Evolutionary conservation across 2,113 vertebrate species (phyloP).

Genomic region (Xiphophorus couchianus): DNA sequence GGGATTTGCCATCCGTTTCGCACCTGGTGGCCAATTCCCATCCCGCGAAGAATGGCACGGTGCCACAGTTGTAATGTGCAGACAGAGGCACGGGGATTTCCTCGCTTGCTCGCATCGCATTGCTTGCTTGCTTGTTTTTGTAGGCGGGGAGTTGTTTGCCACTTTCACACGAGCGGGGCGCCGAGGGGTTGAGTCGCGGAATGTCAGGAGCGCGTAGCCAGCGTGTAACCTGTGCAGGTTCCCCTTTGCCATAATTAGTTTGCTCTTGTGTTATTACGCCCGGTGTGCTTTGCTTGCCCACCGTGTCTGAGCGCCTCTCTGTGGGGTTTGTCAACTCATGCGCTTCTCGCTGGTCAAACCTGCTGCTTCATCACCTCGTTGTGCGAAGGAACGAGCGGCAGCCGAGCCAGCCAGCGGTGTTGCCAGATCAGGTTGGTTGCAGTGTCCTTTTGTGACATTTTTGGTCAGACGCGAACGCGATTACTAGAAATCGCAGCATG

Average conservation of each 20-base stretch:
- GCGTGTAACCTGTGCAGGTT: slow-evolving; percentile 40
- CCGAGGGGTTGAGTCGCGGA: slow-evolving; percentile 59
- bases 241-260: slow-evolving; percentile 3
- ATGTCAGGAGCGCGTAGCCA: slow-evolving; percentile 44
- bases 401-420: slow-evolving; percentile 63
- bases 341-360: slow-evolving; percentile 70
- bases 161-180: slow-evolving; percentile 53
- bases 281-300: background rate
- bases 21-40: slow-evolving; percentile 2
- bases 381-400: slow-evolving; percentile 51
- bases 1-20: background rate
- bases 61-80: slow-evolving; percentile 44
- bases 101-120: slow-evolving; percentile 36
- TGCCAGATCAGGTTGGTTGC: slow-evolving; percentile 73
- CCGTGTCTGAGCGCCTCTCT: slow-evolving; percentile 23
- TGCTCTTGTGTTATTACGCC: background rate
- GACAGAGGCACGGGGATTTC: slow-evolving; percentile 72
- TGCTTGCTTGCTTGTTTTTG: slow-evolving; percentile 65
- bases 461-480: background rate
- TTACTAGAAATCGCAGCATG: background rate
- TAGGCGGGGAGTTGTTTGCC: slow-evolving; percentile 71
- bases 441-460: slow-evolving; percentile 36
- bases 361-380: slow-evolving; percentile 79
- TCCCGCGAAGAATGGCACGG: background rate
- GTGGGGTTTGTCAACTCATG: slow-evolving; percentile 70